Evolutionary conservation across 1,140 invertebrate species (phyloP), one percentile per base, ranked within the genome.

Genomic region (Eupristina koningsbergeri): DNA sequence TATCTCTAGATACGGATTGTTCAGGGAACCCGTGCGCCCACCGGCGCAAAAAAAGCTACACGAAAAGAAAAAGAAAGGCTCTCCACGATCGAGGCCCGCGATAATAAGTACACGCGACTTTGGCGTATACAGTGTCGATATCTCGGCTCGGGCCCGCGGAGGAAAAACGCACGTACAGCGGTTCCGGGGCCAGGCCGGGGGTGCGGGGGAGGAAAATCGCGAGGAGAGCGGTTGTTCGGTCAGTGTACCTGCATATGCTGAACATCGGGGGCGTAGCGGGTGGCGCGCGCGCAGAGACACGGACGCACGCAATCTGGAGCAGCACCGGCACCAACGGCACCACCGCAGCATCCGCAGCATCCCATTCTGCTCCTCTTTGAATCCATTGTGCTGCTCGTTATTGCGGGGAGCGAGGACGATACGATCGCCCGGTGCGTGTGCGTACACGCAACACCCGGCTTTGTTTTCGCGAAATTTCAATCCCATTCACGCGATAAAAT

Each of bases 261-360:
- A 85, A 89, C 87, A 89, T 86, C 85, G 85, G 79, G 81, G 77
- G 85, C 86, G 76, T 87, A 88, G 85, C 87, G 87, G 87, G 86
- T 87, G 87, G 87, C 86, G 39, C 67, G 74, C 76, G 31, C 64
- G 77, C 39, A 13, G 73, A 9, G 29, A 50, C n/a, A 86, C 85
- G 83, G 85, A 81, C 86, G 81, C 84, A 85, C 63, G n/a, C 76
- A 3, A 61, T 7, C 71, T 31, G 6, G 67, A 39, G 15, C 39
- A 50, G n/a, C n/a, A n/a, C n/a, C n/a, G n/a, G n/a, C n/a, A n/a
- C n/a, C n/a, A n/a, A n/a, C n/a, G n/a, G n/a, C n/a, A n/a, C n/a
- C n/a, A n/a, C n/a, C n/a, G n/a, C n/a, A n/a, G n/a, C n/a, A n/a
- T n/a, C n/a, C n/a, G n/a, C n/a, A n/a, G n/a, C n/a, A n/a, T n/a